Evolutionary conservation across 2,888 invertebrate species (phyloP), one percentile per base, ranked within the genome.

Genomic region (Drosophila rubida): DNA sequence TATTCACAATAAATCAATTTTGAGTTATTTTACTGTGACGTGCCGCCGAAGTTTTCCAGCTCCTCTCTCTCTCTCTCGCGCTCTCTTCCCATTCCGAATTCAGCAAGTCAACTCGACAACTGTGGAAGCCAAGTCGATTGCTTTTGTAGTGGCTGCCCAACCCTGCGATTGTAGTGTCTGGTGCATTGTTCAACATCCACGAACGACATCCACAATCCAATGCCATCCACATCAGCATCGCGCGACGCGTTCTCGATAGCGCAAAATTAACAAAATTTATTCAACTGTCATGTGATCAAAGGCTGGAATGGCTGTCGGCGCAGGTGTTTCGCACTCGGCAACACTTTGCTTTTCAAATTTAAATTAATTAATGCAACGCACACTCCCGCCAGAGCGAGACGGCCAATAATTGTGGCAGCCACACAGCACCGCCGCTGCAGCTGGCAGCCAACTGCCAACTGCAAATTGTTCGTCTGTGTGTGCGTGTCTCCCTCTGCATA

Each of bases 321-420:
- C 84, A 84, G 84, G 88, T 84, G 84, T 84, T 84, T 84, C 78
- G 87, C 87, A 87, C 84, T 86, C 84, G 84, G 87, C 80, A 80
- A 88, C 88, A 78, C 87, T 88, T 53, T 82, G 74, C 73, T 73
- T 73, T 82, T 85, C 65, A 85, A 82, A 82, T 78, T 86, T 74
- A 83, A 86, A 84, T 88, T 84, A 84, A 88, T 84, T 84, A 88
- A 84, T 84, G 87, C 84, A 83, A 72, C 73, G 77, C 61, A 82
- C 79, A 78, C 69, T 9, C 7, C 48, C 35, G 25, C 48, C 13
- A 46, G 59, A 41, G 54, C 59, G 45, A 39, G 37, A 22, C 14
- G 7, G 35, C 35, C 13, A 37, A 14, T 7, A 37, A 13, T 41
- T 22, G 41, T 13, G 32, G 22, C 53, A 13, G 41, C 49, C 32